Base-by-base conservation (phyloP, 2,113 vertebrate genomes). In the Symphodus melops region DNA sequence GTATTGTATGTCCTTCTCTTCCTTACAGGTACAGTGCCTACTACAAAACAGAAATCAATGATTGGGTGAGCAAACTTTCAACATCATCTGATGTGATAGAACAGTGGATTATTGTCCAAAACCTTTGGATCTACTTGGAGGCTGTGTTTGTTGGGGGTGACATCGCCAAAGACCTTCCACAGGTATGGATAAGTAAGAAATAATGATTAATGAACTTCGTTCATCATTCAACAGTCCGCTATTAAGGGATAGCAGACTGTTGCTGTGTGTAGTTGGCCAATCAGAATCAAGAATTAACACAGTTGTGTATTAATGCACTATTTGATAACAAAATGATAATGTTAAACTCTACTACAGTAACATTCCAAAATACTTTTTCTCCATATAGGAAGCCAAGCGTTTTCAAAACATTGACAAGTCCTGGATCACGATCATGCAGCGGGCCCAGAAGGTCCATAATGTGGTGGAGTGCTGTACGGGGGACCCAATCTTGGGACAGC, bases 111-210 rank as follows among this genome's bases (percentile, higher is more conserved):
- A 95, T 84, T 14, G 96, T 97, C 17, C 96, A 97, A 78, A 97
- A 96, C 76, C 60, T 97, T 69, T 97, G 96, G 96, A 92, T 97
- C 84, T 97, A 97, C 76, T 90, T 97, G 90, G 96, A 97, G 90
- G 96, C 96, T 52, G 95, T 97, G 68, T 97, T 97, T 83, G 94
- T 97, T 63, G 96, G 95, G 4, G 95, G 96, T 76, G 96, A 97
- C 72, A 96, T 97, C 66, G 96, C 96, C 73, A 97, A 95, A 75
- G 96, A 97, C 51, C 89, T 97, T 68, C 96, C 96, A 66, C 95
- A 97, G 95, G 96, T 97, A 89, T 37, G 23, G n/a, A 58, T 11
- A 5, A 33, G 8, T 42, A 42, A 33, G 28, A 33, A 33, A 33
- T 33, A 1, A 33, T 33, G 28, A 5, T 5, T 33, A 33, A 9